Evolutionary conservation across 2,113 vertebrate species (phyloP).

Genomic region (Ornithorhynchus anatinus): DNA sequence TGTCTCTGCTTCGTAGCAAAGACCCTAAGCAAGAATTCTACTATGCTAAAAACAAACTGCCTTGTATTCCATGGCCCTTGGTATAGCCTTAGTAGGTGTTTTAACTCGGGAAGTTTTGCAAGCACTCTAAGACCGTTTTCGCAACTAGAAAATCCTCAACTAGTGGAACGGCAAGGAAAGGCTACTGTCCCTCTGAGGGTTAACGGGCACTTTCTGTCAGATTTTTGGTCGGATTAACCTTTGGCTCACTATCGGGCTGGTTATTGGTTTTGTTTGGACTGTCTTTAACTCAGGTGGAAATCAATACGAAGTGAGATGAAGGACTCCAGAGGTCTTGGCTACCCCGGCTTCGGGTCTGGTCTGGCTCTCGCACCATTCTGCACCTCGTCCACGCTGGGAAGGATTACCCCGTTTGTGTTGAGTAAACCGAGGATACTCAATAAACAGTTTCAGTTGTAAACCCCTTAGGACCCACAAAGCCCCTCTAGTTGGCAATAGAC

Average conservation of each 20-base stretch:
- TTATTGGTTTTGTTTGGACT: conserved; percentile 73
- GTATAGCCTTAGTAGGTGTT: conserved; percentile 11
- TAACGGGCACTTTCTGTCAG: conserved; percentile 77
- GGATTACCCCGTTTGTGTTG: conserved; percentile 84
- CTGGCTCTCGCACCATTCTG: conserved; percentile 75
- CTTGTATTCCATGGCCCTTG: conserved; percentile 16
- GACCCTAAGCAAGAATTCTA: conserved; percentile 10
- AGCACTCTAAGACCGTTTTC: conserved; percentile 57
- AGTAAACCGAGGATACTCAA: conserved; percentile 86
- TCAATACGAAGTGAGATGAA: conserved; percentile 76
- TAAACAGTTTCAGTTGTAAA: conserved; percentile 88
- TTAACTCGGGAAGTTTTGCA: conserved; percentile 32
- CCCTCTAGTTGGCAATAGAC: conserved; percentile 97
- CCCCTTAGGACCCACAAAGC: conserved; percentile 87
- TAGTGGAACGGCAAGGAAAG: conserved; percentile 53
- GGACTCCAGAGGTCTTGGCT: conserved; percentile 73
- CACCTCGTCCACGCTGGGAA: conserved; percentile 78
- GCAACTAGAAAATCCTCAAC: conserved; percentile 58
- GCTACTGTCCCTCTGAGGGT: conserved; percentile 66
- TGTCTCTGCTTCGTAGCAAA: not conserved
- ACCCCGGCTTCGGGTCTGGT: conserved; percentile 66
- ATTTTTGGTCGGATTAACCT: conserved; percentile 81
- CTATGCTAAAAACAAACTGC: conserved; percentile 7
- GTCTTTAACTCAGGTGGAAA: conserved; percentile 77
- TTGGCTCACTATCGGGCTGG: conserved; percentile 69